Evolutionary conservation across 2,113 vertebrate species (phyloP).

Genomic region (Caranx melampygus): DNA sequence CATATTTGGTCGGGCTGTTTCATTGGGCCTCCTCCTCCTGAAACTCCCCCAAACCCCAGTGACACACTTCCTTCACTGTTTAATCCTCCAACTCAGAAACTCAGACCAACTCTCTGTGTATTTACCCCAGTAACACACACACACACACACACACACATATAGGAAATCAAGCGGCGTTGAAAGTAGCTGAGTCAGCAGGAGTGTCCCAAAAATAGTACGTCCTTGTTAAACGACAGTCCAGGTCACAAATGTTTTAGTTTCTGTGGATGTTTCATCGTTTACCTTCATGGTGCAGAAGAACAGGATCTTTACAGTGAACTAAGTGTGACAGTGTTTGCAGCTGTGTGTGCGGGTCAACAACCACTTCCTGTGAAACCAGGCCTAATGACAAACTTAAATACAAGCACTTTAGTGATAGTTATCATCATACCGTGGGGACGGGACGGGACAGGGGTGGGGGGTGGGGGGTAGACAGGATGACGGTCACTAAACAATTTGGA

Average conservation of each 20-base stretch:
- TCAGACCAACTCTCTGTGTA: neutral
- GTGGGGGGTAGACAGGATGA: neutral
- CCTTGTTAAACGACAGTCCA: neutral
- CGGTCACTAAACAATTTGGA: neutral
- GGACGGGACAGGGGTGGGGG: no score
- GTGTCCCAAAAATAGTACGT: neutral
- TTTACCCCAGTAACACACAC: conserved; percentile 16
- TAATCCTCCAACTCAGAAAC: conserved; percentile 5
- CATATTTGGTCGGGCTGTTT: conserved; percentile 73
- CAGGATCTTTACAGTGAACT: neutral
- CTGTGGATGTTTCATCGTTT: neutral
- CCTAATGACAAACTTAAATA: neutral
- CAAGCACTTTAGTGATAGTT: neutral
- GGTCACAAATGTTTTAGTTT: neutral
- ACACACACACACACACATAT: neutral
- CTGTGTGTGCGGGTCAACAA: conserved; percentile 10
- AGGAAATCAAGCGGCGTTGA: conserved; percentile 33
- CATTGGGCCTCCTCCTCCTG: conserved; percentile 12
- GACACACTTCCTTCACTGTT: conserved; percentile 52
- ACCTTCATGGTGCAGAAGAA: neutral
- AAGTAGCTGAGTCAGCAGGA: conserved; percentile 23
- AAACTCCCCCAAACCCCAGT: conserved; percentile 28
- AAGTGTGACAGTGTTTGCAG: neutral
- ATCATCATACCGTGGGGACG: neutral
- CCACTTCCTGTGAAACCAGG: conserved; percentile 46